Conservation (phyloP, 2,888 invertebrate genomes). For the Pollenia labialis region DNA sequence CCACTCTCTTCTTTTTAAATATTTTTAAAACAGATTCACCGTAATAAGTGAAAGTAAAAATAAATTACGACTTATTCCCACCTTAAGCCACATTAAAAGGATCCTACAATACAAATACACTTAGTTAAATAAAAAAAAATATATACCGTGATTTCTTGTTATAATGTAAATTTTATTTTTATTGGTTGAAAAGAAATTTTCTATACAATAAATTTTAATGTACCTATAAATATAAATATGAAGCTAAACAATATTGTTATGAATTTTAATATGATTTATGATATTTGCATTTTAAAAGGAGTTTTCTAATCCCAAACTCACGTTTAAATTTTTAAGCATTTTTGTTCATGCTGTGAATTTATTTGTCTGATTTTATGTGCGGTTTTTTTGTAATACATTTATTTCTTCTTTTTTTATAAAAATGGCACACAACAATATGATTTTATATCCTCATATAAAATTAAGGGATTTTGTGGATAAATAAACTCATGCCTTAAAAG, state of each 20-base stretch:
- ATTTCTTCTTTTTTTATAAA: not conserved
- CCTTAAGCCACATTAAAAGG: not conserved
- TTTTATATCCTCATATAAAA: constrained; percentile 65
- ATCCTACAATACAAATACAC: not conserved
- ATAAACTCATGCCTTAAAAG: constrained; percentile 60
- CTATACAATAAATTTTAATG: constrained; percentile 53
- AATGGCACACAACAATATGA: constrained; percentile 40
- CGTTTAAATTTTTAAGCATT: not conserved
- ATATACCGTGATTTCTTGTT: constrained; percentile 1
- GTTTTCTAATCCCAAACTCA: not conserved
- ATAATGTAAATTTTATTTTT: constrained; percentile 4
- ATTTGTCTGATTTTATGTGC: constrained; percentile 36
- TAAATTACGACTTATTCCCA: constrained; percentile 10
- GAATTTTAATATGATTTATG: constrained; percentile 66
- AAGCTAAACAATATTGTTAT: constrained; percentile 64
- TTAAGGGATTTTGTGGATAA: constrained; percentile 70
- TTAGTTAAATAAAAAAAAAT: not conserved
- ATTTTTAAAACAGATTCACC: not conserved
- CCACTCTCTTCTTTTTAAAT: not conserved
- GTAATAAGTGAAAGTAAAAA: not conserved
- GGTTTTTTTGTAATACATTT: not conserved
- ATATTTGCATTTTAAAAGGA: constrained; percentile 59
- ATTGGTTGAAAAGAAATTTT: constrained; percentile 2
- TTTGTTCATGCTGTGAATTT: constrained; percentile 25
- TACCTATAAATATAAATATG: constrained; percentile 36